Conservation (phyloP, 1,140 invertebrate species). For the Cotesia vestalis region DNA sequence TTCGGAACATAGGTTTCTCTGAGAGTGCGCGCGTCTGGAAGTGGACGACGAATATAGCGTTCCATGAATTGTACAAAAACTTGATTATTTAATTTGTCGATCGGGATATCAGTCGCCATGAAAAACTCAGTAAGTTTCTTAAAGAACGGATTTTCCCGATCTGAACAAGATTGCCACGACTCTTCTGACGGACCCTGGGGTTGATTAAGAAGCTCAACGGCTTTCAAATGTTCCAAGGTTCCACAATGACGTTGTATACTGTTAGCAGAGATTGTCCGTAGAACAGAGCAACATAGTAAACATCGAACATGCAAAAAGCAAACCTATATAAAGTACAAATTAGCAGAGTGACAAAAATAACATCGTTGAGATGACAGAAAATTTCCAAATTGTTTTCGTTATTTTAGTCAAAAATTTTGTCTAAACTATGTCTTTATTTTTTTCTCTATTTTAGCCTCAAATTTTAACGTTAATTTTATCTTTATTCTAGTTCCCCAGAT, state of each 20-base stretch:
- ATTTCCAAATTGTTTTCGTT: too few species aligned
- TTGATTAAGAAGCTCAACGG: neutral
- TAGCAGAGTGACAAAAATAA: too few species aligned
- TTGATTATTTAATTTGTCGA: neutral
- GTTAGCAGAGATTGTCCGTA: neutral
- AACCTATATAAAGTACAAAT: neutral
- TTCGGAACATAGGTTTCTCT: neutral
- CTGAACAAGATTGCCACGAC: neutral
- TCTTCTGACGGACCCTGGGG: neutral
- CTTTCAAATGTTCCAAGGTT: neutral
- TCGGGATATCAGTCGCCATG: neutral
- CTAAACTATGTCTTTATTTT: too few species aligned
- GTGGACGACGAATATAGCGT: constrained; percentile 2
- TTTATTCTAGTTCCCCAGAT: too few species aligned
- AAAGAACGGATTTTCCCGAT: neutral
- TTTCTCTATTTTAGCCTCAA: too few species aligned
- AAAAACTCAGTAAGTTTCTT: neutral
- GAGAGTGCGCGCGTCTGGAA: neutral
- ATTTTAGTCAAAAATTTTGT: too few species aligned
- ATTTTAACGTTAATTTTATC: too few species aligned
- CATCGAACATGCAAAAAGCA: neutral
- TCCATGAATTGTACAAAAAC: constrained; percentile 3
- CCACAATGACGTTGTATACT: too few species aligned
- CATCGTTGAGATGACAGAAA: too few species aligned
- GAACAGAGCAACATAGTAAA: neutral